Percentiles rank a stretch among this genome's conserved stretches.
phyloP scores from a whole-genome alignment of 2,888 invertebrate genomes.

The Unio pictorum region DNA sequence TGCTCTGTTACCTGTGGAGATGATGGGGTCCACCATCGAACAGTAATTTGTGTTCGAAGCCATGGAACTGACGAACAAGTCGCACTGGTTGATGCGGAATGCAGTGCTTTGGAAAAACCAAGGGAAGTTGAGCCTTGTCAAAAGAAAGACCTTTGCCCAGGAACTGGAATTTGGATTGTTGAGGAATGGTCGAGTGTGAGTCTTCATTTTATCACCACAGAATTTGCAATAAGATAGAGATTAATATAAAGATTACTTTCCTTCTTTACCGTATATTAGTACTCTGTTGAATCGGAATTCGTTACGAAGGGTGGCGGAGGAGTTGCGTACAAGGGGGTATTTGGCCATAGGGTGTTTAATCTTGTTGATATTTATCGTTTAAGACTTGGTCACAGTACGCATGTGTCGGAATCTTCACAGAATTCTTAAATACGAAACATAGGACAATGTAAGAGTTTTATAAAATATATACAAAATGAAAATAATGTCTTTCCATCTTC shows the following conservation, averaged over 20 bases:
- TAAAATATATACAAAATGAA: no score
- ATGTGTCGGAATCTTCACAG: no score
- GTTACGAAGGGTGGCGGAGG: no score
- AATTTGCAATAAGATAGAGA: no score
- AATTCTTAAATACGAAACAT: neutral
- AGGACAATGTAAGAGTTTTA: neutral
- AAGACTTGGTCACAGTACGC: no score
- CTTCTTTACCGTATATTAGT: no score
- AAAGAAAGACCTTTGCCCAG: conserved; percentile 62
- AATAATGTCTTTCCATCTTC: no score
- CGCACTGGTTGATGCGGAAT: conserved; percentile 83
- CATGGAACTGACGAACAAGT: conserved; percentile 77
- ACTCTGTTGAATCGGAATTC: no score
- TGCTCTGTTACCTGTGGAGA: conserved; percentile 81
- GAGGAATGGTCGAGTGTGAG: conserved; percentile 65
- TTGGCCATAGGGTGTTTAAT: no score
- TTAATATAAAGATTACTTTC: no score
- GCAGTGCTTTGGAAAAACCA: conserved; percentile 80
- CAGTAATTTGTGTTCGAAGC: conserved; percentile 72
- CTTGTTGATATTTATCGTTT: no score
- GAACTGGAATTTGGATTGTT: conserved; percentile 52
- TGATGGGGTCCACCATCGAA: conserved; percentile 67
- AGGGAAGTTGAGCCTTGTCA: conserved; percentile 74
- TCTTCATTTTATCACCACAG: neutral
- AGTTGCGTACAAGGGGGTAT: no score